These are phyloP conservation scores for Morphnarchus princeps DNA, from an alignment of 2,113 vertebrate species.

Conservation along the genomic window DNA sequence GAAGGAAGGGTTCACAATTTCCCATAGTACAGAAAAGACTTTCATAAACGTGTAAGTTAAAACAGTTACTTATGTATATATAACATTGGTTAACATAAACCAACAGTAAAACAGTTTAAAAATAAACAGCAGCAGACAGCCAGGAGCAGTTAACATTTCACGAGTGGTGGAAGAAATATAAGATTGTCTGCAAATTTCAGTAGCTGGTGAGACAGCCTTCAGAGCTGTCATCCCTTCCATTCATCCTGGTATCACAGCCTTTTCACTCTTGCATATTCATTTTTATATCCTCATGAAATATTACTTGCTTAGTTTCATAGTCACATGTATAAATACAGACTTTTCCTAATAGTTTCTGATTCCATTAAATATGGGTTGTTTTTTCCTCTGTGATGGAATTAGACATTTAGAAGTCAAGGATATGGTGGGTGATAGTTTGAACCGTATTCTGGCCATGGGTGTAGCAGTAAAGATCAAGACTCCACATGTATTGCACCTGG, in stretches of 20 bases:
- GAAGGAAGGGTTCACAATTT: neutral
- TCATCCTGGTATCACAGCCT: neutral
- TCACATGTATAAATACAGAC: neutral
- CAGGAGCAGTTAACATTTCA: neutral
- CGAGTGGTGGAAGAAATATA: neutral
- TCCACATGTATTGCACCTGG: neutral
- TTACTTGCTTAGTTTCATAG: neutral
- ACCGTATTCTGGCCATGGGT: neutral
- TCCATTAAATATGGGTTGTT: neutral
- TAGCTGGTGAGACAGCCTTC: neutral
- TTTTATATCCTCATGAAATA: neutral
- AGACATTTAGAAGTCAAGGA: neutral
- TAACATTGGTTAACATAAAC: neutral
- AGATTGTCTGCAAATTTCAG: neutral
- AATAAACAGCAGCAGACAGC: neutral
- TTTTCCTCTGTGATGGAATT: neutral
- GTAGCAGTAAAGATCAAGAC: neutral
- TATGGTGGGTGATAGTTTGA: neutral
- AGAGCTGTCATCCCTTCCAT: neutral
- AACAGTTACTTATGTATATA: neutral
- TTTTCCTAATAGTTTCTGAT: neutral
- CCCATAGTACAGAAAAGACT: neutral
- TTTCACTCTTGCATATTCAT: neutral
- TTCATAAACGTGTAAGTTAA: neutral
- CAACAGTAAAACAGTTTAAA: neutral